A percentile compares a stretch with the other conserved stretches of the same genome.
Evolutionary conservation across 1,140 invertebrate species (phyloP).

Genomic region (Cydia splendana): DNA sequence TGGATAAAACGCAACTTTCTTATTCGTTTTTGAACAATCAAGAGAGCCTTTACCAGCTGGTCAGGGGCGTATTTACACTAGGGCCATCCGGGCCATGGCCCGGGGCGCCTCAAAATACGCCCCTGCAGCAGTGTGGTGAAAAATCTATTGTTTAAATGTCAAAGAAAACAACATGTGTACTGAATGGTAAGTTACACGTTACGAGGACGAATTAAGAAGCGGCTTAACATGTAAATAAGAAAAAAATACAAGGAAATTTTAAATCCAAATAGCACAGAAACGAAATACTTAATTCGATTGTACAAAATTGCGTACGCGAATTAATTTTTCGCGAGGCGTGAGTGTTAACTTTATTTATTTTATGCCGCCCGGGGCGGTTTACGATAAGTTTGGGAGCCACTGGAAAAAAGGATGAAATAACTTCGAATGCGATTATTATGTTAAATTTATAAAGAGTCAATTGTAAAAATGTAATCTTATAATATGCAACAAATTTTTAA

Average conservation of each 20-base stretch:
- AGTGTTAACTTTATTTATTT: constrained; percentile 25
- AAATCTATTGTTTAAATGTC: too few relatives aligned
- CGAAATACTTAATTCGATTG: constrained; percentile 4
- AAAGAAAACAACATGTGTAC: too few relatives aligned
- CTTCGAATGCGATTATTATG: not conserved
- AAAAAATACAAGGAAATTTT: not conserved
- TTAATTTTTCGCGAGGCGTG: not conserved
- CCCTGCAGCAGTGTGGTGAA: too few relatives aligned
- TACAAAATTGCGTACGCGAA: constrained; percentile 8
- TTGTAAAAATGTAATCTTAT: not conserved
- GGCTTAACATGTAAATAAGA: not conserved
- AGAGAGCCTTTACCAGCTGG: too few relatives aligned
- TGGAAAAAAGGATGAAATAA: not conserved
- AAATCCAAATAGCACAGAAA: constrained; percentile 13
- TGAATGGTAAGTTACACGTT: too few relatives aligned
- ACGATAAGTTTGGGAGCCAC: constrained; percentile 10
- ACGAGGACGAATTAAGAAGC: too few relatives aligned
- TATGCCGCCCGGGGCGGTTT: not conserved
- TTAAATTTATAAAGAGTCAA: not conserved
- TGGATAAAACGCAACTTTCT: too few relatives aligned
- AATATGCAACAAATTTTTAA: too few relatives aligned
- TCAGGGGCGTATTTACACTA: too few relatives aligned
- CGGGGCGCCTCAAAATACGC: too few relatives aligned
- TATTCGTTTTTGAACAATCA: too few relatives aligned
- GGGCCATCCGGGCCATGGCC: too few relatives aligned